Conservation (phyloP, 2,888 invertebrate genomes). For the Sthenelais limicola region DNA sequence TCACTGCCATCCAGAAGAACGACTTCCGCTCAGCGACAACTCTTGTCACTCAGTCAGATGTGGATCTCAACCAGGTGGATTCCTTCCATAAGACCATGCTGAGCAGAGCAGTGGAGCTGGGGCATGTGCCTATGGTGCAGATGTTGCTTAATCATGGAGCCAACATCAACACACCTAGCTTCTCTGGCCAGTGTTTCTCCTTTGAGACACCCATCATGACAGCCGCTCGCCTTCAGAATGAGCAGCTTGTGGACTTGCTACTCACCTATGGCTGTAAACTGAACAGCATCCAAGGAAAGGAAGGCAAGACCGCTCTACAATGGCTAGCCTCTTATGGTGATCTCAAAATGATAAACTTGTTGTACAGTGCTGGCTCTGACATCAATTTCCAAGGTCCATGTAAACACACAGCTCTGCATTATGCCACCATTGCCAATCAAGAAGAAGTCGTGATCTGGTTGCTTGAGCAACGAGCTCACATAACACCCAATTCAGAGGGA, state of each 20-base stretch:
- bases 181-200: slow-evolving; percentile 44
- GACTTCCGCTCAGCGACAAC: slow-evolving; percentile 36
- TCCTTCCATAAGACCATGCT: slow-evolving; percentile 35
- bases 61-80: slow-evolving; percentile 46
- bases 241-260: slow-evolving; percentile 47
- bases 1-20: slow-evolving; percentile 43
- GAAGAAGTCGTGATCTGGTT: slow-evolving; percentile 47
- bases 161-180: slow-evolving; percentile 46
- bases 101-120: slow-evolving; percentile 47
- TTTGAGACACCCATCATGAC: slow-evolving; percentile 50
- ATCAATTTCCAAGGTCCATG: slow-evolving; percentile 48
- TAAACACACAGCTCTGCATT: slow-evolving; percentile 47
- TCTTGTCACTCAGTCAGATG: slow-evolving; percentile 24
- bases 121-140: slow-evolving; percentile 46
- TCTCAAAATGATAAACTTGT: slow-evolving; percentile 41
- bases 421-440: slow-evolving; percentile 46
- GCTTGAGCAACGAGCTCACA: slow-evolving; percentile 44
- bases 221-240: slow-evolving; percentile 43
- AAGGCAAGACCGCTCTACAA: slow-evolving; percentile 50
- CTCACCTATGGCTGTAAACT: slow-evolving; percentile 37
- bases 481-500: slow-evolving; percentile 47
- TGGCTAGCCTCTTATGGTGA: slow-evolving; percentile 49
- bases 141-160: slow-evolving; percentile 45
- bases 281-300: slow-evolving; percentile 30
- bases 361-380: slow-evolving; percentile 47